Conservation (phyloP, 2,113 vertebrate species). For the Chauna torquata region DNA sequence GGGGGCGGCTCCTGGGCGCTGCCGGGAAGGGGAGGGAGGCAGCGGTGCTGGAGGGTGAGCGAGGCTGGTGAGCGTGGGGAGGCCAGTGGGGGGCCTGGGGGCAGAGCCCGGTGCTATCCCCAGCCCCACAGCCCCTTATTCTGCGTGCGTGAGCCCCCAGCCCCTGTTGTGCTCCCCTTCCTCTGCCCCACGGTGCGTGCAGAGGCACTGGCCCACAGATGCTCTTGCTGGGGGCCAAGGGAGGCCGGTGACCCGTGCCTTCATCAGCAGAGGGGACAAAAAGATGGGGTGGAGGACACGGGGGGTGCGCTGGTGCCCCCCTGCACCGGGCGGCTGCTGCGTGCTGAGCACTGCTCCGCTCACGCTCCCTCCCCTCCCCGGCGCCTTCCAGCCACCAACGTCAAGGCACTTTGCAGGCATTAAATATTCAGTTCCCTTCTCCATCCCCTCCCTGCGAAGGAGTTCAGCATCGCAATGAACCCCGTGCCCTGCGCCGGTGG, state of each 20-base stretch:
- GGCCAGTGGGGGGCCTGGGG: fast-evolving
- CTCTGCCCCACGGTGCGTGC: background rate
- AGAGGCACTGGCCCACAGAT: background rate
- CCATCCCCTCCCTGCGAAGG: background rate
- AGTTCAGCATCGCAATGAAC: slow-evolving; percentile 14
- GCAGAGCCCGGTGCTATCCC: background rate
- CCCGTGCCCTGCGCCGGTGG: fast-evolving
- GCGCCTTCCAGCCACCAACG: background rate
- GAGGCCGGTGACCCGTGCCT: fast-evolving
- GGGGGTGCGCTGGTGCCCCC: fast-evolving
- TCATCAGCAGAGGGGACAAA: background rate
- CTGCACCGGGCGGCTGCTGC: fast-evolving
- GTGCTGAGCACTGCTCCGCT: background rate
- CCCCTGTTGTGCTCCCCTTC: background rate
- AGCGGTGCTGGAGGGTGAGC: background rate
- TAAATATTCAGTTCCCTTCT: slow-evolving; percentile 52
- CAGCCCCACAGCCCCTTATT: background rate
- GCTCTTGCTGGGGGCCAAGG: background rate
- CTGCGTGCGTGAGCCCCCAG: background rate
- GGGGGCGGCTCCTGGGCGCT: background rate
- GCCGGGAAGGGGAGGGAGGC: background rate
- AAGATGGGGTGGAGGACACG: background rate
- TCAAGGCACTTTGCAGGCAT: slow-evolving; percentile 1
- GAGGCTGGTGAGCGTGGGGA: background rate
- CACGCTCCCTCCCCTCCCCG: background rate